These are phyloP conservation scores for Todiramphus saurophagus DNA, from an alignment of 2,113 vertebrate species.

Conservation along the genomic window DNA sequence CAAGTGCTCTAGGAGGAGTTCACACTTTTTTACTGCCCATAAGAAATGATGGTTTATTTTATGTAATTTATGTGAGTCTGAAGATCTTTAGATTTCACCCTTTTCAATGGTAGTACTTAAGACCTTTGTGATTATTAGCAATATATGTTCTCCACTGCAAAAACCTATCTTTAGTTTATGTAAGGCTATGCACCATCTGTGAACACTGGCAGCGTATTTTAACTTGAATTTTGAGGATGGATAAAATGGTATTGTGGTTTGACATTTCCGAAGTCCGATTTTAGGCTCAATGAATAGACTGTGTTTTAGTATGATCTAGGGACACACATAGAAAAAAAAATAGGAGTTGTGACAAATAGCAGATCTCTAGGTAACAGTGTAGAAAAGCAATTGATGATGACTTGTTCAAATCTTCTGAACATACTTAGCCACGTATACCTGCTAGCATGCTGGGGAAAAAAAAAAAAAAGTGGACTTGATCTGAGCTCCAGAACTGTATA, in stretches of 20 bases:
- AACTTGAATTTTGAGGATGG: neutral
- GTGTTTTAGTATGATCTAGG: neutral
- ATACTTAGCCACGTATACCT: neutral
- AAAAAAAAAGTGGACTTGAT: neutral
- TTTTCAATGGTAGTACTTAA: neutral
- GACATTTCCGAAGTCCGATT: neutral
- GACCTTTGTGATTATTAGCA: neutral
- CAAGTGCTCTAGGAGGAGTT: neutral
- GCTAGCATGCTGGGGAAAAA: neutral
- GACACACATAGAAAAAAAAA: neutral
- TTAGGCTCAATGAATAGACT: neutral
- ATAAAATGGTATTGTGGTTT: neutral
- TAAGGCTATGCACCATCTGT: neutral
- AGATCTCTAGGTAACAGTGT: neutral
- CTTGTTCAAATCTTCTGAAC: neutral
- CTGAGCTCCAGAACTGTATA: neutral
- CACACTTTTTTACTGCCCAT: neutral
- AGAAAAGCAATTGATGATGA: neutral
- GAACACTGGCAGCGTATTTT: accelerated
- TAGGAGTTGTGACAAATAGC: neutral
- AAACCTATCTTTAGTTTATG: neutral
- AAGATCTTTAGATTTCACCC: neutral
- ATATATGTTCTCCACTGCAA: neutral
- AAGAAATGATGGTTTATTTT: neutral
- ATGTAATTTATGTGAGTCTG: neutral